phyloP scores from a whole-genome alignment of 92 coral and sea anemone genomes.

The Palythoa grandis region DNA sequence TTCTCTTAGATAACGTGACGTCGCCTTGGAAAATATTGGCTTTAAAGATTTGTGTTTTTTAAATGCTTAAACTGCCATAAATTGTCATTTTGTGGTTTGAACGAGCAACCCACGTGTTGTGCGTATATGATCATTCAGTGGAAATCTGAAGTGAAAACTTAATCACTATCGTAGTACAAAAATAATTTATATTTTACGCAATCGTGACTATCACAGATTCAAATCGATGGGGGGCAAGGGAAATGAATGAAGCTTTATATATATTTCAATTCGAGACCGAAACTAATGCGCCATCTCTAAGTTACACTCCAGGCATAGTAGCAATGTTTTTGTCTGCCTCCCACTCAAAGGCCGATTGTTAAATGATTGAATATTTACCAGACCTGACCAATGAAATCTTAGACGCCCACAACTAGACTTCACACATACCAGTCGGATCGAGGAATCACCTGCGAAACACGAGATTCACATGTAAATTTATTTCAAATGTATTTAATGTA shows the following conservation, averaged over 20 bases:
- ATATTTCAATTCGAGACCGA: constrained; percentile 31
- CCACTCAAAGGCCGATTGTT: constrained; percentile 63
- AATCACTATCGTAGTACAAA: not conserved
- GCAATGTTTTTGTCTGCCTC: constrained; percentile 76
- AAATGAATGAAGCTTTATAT: constrained; percentile 24
- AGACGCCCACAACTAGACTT: constrained; percentile 58
- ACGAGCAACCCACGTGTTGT: constrained; percentile 30
- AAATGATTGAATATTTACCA: constrained; percentile 77
- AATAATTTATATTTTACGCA: not conserved
- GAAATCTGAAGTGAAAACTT: not conserved
- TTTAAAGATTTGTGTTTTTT: not conserved
- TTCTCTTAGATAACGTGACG: not conserved
- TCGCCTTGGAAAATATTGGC: constrained; percentile 16
- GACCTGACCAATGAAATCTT: constrained; percentile 58
- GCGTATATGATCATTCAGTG: constrained; percentile 27
- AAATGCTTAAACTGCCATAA: not conserved
- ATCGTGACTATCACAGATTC: not conserved
- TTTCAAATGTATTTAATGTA: constrained; percentile 29
- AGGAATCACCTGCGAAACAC: constrained; percentile 89
- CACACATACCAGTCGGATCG: constrained; percentile 81
- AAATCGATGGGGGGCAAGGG: not conserved
- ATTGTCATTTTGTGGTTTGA: constrained; percentile 28
- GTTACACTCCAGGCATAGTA: constrained; percentile 59
- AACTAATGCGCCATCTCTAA: constrained; percentile 46
- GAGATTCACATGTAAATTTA: constrained; percentile 42